Conservation (phyloP, 2,797 vertebrate species). For the Chaetophractus vellerosus region DNA sequence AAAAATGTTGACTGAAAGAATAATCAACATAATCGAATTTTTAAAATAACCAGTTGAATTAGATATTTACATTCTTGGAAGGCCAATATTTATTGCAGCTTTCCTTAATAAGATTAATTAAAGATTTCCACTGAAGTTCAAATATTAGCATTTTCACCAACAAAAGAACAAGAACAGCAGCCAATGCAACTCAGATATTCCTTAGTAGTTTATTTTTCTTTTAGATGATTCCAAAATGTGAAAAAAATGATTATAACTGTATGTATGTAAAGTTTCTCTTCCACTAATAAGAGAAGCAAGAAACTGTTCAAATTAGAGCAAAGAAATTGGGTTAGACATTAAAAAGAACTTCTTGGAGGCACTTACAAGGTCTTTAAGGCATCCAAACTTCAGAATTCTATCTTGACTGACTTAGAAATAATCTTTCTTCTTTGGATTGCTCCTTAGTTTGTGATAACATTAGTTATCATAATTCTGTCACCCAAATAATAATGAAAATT, state of each 20-base stretch:
- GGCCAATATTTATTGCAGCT: background rate
- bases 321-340: background rate
- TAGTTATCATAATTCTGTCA: background rate
- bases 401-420: background rate
- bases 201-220: background rate
- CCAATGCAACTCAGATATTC: background rate
- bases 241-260: background rate
- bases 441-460: background rate
- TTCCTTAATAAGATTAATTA: background rate
- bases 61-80: background rate
- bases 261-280: background rate
- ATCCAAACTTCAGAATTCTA: background rate
- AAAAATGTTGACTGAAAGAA: background rate
- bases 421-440: background rate
- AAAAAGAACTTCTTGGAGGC: background rate
- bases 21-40: background rate
- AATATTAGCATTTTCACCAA: background rate
- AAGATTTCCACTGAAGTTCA: background rate
- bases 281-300: background rate
- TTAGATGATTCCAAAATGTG: background rate
- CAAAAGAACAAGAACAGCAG: background rate
- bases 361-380: background rate
- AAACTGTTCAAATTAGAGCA: background rate
- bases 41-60: background rate
- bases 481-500: constrained; percentile 22